Evolutionary conservation across 2,888 invertebrate genomes (phyloP), one percentile per base, ranked within the genome.

Genomic region (Callinectes sapidus): DNA sequence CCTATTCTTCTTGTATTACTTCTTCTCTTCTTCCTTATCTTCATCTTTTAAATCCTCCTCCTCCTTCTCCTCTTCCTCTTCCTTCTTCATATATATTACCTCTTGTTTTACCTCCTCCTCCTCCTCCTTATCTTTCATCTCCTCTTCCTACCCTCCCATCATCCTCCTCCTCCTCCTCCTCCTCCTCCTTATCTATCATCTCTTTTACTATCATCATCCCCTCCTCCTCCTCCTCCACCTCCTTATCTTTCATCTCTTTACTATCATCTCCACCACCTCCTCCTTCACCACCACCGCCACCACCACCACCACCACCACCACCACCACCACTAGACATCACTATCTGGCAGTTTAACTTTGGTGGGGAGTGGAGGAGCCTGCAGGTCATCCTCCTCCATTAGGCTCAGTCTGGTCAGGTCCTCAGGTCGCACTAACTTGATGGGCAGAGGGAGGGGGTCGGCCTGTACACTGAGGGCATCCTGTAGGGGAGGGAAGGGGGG

Each of bases 381-480:
- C 16, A 89, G 87, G 3, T 94, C 94, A 28, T 94, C 94, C n/a
- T 94, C 94, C 28, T 94, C 94, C 61, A 91, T 93, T 16, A 94
- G 92, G 42, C 86, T 92, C 2, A 94, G 94, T 54, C 91, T 92
- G 35, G 94, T 94, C 32, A 94, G 91, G 86, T 94, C 94, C 81
- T 94, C 94, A 5, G 94, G 94, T 10, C 94, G 93, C 18, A 94
- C 94, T 28, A 94, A 71, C 85, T 94, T 94, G n/a, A 94, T 87
- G 23, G 94, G 94, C 86, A 92, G 14, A 1, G 90, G 88, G 23
- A 92, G 55, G 8, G 92, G 90, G 81, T 93, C 92, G 10, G 86
- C 28, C 39, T 92, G 87, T 10, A 93, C 87, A 48, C 88, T 92
- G 18, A 92, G n/a, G 28, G 89, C 92, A 81, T 54, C 90, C 93